Conservation (phyloP, 1,140 invertebrate genomes). For the Hyles vespertilio region DNA sequence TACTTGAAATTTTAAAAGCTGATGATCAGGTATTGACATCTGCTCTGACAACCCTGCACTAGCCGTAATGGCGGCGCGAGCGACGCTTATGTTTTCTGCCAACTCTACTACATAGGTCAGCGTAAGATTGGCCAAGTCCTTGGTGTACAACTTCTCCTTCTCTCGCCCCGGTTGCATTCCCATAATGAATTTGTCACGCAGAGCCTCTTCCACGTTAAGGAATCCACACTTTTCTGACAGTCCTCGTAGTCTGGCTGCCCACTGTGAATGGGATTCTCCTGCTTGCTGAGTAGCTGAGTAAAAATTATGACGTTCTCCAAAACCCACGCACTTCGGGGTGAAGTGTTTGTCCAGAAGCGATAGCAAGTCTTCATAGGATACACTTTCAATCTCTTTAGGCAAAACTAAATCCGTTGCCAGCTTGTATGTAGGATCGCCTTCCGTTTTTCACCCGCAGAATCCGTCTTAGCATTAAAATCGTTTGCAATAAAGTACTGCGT, state of each 20-base stretch:
- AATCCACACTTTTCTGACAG: conserved; percentile 21
- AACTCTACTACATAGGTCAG: background rate
- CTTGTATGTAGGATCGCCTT: background rate
- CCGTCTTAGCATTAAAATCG: too few species aligned
- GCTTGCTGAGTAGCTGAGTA: conserved; percentile 15
- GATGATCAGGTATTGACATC: too few species aligned
- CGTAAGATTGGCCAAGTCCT: background rate
- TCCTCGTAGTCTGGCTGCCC: conserved; percentile 20
- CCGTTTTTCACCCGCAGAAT: too few species aligned
- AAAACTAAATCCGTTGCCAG: conserved; percentile 1
- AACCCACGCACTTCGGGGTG: background rate
- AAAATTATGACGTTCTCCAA: conserved; percentile 8
- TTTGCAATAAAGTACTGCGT: too few species aligned
- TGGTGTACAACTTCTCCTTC: conserved; percentile 17
- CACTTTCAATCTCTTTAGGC: background rate
- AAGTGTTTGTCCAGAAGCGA: background rate
- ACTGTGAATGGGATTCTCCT: conserved; percentile 16
- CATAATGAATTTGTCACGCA: conserved; percentile 23
- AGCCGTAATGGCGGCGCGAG: too few species aligned
- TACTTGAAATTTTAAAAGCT: too few species aligned
- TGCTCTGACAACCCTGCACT: too few species aligned
- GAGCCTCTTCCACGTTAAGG: conserved; percentile 22
- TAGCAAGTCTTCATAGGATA: background rate
- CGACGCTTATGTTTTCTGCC: background rate
- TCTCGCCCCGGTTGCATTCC: conserved; percentile 20